Percentiles rank a stretch among this genome's conserved stretches.
These are phyloP conservation scores for Ricordea florida DNA, from an alignment of 92 coral and sea anemone genomes.

Conservation along the genomic window DNA sequence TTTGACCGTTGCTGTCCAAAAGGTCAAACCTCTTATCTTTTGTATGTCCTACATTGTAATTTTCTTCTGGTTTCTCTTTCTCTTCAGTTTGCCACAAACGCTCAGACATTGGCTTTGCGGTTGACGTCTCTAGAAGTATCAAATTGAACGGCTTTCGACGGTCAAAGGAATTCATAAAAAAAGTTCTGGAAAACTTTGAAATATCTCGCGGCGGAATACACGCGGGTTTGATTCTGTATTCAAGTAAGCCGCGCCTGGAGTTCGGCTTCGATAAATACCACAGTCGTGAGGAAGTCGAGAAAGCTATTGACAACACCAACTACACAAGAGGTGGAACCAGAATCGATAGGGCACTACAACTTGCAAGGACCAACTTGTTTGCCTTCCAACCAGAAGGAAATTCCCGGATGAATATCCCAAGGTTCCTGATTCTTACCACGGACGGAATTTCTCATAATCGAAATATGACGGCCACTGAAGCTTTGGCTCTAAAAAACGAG, in stretches of 20 bases:
- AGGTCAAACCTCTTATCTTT: too few relatives aligned
- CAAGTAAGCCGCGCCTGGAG: conserved; percentile 23
- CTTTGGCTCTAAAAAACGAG: not conserved
- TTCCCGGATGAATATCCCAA: not conserved
- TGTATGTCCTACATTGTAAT: too few relatives aligned
- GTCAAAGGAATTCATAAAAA: conserved; percentile 61
- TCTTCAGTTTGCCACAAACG: conserved; percentile 71
- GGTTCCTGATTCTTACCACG: conserved; percentile 41
- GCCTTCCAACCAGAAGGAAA: conserved; percentile 22
- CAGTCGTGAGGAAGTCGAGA: conserved; percentile 18
- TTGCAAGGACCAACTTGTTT: conserved; percentile 24
- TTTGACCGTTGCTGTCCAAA: too few relatives aligned
- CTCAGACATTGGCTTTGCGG: conserved; percentile 56
- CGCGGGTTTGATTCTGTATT: conserved; percentile 27
- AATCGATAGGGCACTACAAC: conserved; percentile 29
- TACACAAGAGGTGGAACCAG: conserved; percentile 50
- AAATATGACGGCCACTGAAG: conserved; percentile 1
- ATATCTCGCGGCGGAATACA: conserved; percentile 32
- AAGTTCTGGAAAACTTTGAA: conserved; percentile 28
- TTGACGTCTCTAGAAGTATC: conserved; percentile 70
- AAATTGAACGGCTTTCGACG: conserved; percentile 35
- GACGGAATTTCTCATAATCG: conserved; percentile 37
- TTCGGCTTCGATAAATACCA: conserved; percentile 27
- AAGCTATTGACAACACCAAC: conserved; percentile 43
- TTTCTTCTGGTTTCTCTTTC: too few relatives aligned